A percentile compares a stretch with the other conserved stretches of the same genome.
phyloP scores from a whole-genome alignment of 2,888 invertebrate species.

The Sussaba pulchella region DNA sequence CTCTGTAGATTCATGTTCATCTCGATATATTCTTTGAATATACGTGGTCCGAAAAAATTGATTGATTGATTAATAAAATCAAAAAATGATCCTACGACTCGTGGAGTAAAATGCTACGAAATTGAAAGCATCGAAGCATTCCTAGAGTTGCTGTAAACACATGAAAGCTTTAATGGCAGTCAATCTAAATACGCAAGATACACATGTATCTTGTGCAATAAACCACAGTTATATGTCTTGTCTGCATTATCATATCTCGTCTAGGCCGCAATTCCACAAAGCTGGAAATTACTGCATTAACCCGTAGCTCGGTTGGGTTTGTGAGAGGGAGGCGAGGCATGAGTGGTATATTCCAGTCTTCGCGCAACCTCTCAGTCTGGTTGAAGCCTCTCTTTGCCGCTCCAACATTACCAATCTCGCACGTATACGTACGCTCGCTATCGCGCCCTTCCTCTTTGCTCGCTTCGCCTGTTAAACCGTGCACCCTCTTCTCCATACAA shows the following conservation, averaged over 20 bases:
- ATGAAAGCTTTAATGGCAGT: slow-evolving; percentile 11
- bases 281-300: slow-evolving; percentile 75
- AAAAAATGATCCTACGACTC: too few species aligned
- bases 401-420: slow-evolving; percentile 50
- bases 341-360: slow-evolving; percentile 26
- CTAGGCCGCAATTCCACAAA: slow-evolving; percentile 74
- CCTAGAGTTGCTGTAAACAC: background rate
- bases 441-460: background rate
- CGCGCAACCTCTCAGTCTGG: slow-evolving; percentile 26
- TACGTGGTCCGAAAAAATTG: too few species aligned
- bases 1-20: too few species aligned
- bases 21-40: too few species aligned
- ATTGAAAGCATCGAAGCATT: background rate
- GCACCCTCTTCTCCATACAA: slow-evolving; percentile 35
- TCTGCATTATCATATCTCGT: slow-evolving; percentile 75
- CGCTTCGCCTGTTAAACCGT: slow-evolving; percentile 5
- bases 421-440: slow-evolving; percentile 51
- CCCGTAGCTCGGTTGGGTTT: slow-evolving; percentile 43
- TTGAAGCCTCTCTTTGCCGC: slow-evolving; percentile 15
- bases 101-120: too few species aligned
- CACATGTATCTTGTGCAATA: slow-evolving; percentile 21
- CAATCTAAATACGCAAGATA: slow-evolving; percentile 15
- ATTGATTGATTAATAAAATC: too few species aligned
- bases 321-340: slow-evolving; percentile 29
- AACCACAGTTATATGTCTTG: slow-evolving; percentile 46